Base-by-base conservation (phyloP, 2,797 vertebrate species). In the Anguilla obscura region DNA sequence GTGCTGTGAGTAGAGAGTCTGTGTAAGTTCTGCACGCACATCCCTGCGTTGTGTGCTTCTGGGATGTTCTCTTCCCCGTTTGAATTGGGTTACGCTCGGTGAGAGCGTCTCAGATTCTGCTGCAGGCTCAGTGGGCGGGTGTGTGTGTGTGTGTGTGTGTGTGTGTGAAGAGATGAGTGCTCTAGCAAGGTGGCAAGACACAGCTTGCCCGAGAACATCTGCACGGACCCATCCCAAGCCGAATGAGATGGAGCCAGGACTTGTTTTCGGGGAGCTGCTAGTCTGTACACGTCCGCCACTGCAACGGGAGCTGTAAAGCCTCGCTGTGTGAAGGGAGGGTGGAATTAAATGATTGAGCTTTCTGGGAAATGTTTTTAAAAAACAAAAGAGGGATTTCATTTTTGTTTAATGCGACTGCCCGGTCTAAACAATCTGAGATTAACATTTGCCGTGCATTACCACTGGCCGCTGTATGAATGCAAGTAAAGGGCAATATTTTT, bases 191-290 rank as follows among this genome's bases (percentile, higher is more conserved):
- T 18, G 94, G 96, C 98, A 99, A 99, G 98, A 98, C 93, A 52
- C 93, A 95, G 97, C 98, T 97, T 98, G 98, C 94, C 96, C 94
- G 91, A 94, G 96, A 98, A 98, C 97, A 99, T 99, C 98, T 99
- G 98, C 96, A 97, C 96, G 97, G 95, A 95, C 96, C 97, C 96
- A 96, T 96, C 97, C 97, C 95, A 96, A 97, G 97, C 97, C 95
- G 96, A 95, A 94, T 94, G 95, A 96, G 97, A 97, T 96, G 96
- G 96, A 95, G 98, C 97, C 95, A 96, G 97, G 97, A 97, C 97
- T 97, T 98, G 98, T 99, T 98, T 98, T 94, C 97, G 96, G 96
- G 96, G 96, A 92, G 88, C 84, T 95, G 95, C 98, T 92, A 99
- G 98, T 98, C 95, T 89, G 88, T 94, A 97, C 98, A 97, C 91